A percentile compares a stretch with the other conserved stretches of the same genome.
These are phyloP conservation scores for Cyprinodon diabolis DNA, from an alignment of 2,797 vertebrate species.

Conservation along the genomic window DNA sequence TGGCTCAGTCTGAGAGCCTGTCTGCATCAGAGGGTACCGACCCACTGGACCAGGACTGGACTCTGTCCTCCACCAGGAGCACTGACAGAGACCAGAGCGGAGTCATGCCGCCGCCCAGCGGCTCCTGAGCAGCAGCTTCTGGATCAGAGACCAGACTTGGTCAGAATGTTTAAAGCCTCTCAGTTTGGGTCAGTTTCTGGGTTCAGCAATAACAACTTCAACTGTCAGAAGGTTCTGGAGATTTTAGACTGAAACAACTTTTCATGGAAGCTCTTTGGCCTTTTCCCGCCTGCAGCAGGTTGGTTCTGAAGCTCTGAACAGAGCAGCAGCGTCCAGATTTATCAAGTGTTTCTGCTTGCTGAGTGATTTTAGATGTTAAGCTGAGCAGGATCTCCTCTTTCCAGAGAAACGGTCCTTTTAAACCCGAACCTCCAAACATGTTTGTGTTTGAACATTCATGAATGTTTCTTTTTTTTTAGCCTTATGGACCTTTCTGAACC, in stretches of 20 bases:
- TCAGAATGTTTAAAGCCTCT: constrained; percentile 3
- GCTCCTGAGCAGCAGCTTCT: constrained; percentile 15
- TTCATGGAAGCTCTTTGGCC: background rate
- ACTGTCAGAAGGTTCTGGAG: background rate
- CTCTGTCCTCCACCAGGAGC: constrained; percentile 14
- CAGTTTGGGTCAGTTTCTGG: constrained; percentile 11
- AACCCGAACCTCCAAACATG: no score
- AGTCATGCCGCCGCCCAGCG: background rate
- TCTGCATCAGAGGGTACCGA: background rate
- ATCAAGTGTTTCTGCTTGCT: background rate
- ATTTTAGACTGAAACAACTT: background rate
- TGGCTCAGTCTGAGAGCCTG: constrained; percentile 50
- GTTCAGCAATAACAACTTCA: constrained; percentile 33
- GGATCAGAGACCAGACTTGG: background rate
- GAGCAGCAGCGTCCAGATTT: background rate
- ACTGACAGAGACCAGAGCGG: constrained; percentile 1
- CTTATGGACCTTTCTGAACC: no score
- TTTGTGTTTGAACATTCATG: no score
- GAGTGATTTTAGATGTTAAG: background rate
- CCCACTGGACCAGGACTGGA: constrained; percentile 46
- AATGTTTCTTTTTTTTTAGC: no score
- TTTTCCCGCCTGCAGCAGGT: background rate
- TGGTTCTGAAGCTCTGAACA: background rate
- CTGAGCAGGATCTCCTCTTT: no score
- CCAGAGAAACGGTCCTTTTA: background rate